These are phyloP conservation scores for Acromyrmex heyeri DNA, from an alignment of 1,140 invertebrate species.

Conservation along the genomic window DNA sequence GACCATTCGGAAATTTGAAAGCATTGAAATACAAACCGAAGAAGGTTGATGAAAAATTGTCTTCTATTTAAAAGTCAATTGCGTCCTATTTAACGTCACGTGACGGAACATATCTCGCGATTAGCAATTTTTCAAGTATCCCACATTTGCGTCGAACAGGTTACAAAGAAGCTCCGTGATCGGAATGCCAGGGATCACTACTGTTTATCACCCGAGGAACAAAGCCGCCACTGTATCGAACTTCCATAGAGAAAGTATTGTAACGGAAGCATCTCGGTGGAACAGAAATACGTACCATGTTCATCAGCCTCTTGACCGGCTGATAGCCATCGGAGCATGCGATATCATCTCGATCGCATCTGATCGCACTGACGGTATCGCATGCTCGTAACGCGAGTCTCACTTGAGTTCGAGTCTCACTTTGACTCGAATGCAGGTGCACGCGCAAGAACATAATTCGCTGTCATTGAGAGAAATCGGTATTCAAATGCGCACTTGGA, in stretches of 20 bases:
- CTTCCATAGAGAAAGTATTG: constrained; percentile 67
- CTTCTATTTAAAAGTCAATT: neutral
- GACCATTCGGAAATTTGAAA: neutral
- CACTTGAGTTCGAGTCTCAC: neutral
- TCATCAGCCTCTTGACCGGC: constrained; percentile 10
- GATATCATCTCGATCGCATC: neutral
- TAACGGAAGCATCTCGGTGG: constrained; percentile 67
- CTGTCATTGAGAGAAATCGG: constrained; percentile 18
- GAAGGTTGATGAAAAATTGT: neutral
- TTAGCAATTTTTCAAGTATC: constrained; percentile 55
- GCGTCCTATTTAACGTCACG: neutral
- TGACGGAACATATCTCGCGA: neutral
- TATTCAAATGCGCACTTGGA: neutral
- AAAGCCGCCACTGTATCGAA: constrained; percentile 65
- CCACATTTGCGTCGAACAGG: constrained; percentile 49
- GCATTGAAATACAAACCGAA: neutral
- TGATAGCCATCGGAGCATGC: constrained; percentile 57
- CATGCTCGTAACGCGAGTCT: neutral
- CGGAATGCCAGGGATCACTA: constrained; percentile 30
- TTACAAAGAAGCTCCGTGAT: constrained; percentile 52
- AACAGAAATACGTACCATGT: neutral
- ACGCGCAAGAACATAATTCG: constrained; percentile 4
- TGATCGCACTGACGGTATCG: neutral
- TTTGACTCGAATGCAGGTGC: constrained; percentile 2
- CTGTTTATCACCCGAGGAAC: constrained; percentile 66